Percentiles rank a stretch among this genome's conserved stretches.
Evolutionary conservation across 2,113 vertebrate genomes (phyloP).

Genomic region (Elgaria multicarinata): DNA sequence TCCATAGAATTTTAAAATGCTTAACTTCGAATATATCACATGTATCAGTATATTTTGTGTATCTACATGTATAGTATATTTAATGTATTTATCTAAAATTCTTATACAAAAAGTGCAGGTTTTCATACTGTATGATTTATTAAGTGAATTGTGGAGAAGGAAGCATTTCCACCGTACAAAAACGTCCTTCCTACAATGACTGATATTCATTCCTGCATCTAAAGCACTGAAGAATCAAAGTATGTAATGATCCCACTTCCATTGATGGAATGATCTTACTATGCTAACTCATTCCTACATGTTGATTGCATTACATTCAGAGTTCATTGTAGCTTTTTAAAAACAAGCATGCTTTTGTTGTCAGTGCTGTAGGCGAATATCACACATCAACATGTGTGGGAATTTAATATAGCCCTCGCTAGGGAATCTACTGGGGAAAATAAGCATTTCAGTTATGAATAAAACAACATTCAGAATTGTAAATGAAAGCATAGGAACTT

Average conservation of each 20-base stretch:
- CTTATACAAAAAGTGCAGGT: background rate
- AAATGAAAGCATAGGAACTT: constrained; percentile 58
- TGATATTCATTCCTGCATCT: constrained; percentile 30
- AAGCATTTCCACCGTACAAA: background rate
- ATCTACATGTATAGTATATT: background rate
- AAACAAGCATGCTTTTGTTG: constrained; percentile 16
- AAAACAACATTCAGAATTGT: constrained; percentile 73
- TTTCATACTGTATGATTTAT: background rate
- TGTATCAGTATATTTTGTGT: background rate
- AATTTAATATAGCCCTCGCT: constrained; percentile 26
- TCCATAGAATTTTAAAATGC: background rate
- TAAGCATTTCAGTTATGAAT: constrained; percentile 68
- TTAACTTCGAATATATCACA: background rate
- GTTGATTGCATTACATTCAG: constrained; percentile 28
- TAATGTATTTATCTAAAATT: background rate
- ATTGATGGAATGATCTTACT: constrained; percentile 56
- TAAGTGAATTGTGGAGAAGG: background rate
- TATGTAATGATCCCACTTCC: constrained; percentile 40
- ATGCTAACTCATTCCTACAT: constrained; percentile 17
- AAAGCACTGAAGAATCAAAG: constrained; percentile 1
- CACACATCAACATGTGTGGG: constrained; percentile 26
- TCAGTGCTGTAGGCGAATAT: constrained; percentile 29
- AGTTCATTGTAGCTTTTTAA: constrained; percentile 23
- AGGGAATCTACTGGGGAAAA: constrained; percentile 53
- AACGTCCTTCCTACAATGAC: background rate